Evolutionary conservation across 2,797 vertebrate genomes (phyloP), one percentile per base, ranked within the genome.

Genomic region (Enteromius fasciolatus): DNA sequence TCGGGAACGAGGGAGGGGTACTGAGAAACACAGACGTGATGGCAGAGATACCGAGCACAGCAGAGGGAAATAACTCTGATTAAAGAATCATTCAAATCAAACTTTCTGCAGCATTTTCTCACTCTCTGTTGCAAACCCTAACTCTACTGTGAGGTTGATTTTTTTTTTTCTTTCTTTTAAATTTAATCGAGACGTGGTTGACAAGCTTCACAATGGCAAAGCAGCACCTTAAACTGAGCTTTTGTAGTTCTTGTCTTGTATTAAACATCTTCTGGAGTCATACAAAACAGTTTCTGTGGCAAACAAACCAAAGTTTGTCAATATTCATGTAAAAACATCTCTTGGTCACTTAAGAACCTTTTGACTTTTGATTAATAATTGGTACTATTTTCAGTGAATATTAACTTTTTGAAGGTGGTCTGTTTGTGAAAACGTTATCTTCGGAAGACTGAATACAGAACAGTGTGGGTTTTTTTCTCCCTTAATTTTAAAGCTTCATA

Each of bases 1-100:
- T 46, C 33, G 85, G 67, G 88, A 89, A 63, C 86, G 89, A 79
- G 54, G 78, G 52, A 79, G 66, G 33, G 18, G n/a, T 3, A 2
- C 75, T 74, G 69, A 36, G 20, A 48, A 74, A 63, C 39, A 6
- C 78, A 75, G 81, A 57, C 70, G 81, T 77, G 20, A 50, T 46
- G 90, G 90, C 75, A 81, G 76, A 68, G 90, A 91, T 14, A 70
- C 44, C 41, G 57, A 61, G 6, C 57, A 17, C 25, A 31, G 59
- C 61, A 33, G 61, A 64, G 28, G 61, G 61, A 64, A 64, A 33
- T 3, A 12, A 11, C 33, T 57, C 67, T 39, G 48, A 66, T 20
- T 20, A 78, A 67, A 31, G 33, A 64, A 4, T 63, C 11, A 23
- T 23, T 31, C 23, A 31, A 61, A 14, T 28, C 17, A 9, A 11